Conservation (phyloP, 2,797 vertebrate genomes). For the Gadopsis marmoratus region DNA sequence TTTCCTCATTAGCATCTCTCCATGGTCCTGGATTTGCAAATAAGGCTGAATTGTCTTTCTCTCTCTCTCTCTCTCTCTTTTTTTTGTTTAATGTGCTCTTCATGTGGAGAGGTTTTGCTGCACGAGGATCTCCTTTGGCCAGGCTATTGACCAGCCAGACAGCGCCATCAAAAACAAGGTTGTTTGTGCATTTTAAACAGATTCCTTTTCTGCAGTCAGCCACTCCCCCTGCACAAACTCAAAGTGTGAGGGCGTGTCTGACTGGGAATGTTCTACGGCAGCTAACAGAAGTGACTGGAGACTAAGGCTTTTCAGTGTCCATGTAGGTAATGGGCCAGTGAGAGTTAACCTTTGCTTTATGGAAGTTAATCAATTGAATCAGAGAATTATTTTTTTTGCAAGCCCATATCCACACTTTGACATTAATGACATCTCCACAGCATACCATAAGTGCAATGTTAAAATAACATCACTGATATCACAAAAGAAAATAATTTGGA, state of each 20-base stretch:
- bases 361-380: constrained; percentile 36
- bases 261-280: constrained; percentile 51
- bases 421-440: constrained; percentile 62
- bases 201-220: constrained; percentile 58
- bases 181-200: constrained; percentile 79
- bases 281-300: constrained; percentile 61
- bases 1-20: constrained; percentile 52
- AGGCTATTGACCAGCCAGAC: constrained; percentile 66
- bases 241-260: constrained; percentile 55
- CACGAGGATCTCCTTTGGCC: constrained; percentile 67
- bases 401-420: constrained; percentile 54
- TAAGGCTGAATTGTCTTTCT: constrained; percentile 69
- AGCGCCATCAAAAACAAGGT: constrained; percentile 86
- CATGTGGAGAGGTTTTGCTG: constrained; percentile 69
- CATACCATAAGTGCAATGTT: constrained; percentile 58
- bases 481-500: constrained; percentile 60
- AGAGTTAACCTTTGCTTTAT: constrained; percentile 37
- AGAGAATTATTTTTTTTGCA: too few species aligned
- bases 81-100: constrained; percentile 77
- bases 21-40: constrained; percentile 53
- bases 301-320: constrained; percentile 73
- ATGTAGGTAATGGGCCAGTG: constrained; percentile 42
- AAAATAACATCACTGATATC: constrained; percentile 53
- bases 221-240: constrained; percentile 45
- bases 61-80: too few species aligned